Base-by-base conservation (phyloP, 1,140 invertebrate genomes). In the Chionoecetes opilio region DNA sequence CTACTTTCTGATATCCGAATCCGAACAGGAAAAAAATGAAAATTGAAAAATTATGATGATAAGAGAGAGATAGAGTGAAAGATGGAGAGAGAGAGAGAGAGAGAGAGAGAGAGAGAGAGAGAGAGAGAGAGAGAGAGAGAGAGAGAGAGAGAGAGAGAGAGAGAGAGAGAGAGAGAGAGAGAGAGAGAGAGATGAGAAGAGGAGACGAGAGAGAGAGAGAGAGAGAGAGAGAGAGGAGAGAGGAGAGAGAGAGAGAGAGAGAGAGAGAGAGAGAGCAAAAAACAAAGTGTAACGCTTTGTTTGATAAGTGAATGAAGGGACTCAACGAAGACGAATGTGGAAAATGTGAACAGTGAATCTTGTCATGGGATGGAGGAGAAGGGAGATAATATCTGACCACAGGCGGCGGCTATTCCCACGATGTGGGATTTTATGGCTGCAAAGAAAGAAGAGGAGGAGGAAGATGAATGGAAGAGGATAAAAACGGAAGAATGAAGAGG, bases 91-190 rank as follows among this genome's bases (percentile, higher is more conserved):
- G 21, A 38, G 26, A 38, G 21, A 38, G 9, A 35, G 0, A 2
- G 9, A 14, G 21, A n/a, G 6, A 41, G 32, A 35, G 0, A 35
- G 8, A 41, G 5, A 41, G 8, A 35, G 26, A 35, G 32, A 34
- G 38, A 41, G 32, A 35, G 38, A 41, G 32, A n/a, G 32, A 35
- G 38, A 35, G 26, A 35, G 32, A 35, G 32, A 41, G 38, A 35
- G 38, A 35, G 32, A 88, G 86, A 35, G 32, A 35, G 32, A 88
- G 86, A 88, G 32, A 35, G 32, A 34, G 32, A 41, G 38, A 34
- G 32, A 88, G 86, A 35, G 32, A 88, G 21, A 88, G 32, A 88
- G 29, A 88, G 86, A 34, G 29, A 35, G 86, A 88, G 63, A 75
- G 63, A 75, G 63, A 75, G 63, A 75, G 63, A 75, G 63, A 11